Evolutionary conservation across 1,140 invertebrate genomes (phyloP), one percentile per base, ranked within the genome.

Genomic region (Nomia melanderi): DNA sequence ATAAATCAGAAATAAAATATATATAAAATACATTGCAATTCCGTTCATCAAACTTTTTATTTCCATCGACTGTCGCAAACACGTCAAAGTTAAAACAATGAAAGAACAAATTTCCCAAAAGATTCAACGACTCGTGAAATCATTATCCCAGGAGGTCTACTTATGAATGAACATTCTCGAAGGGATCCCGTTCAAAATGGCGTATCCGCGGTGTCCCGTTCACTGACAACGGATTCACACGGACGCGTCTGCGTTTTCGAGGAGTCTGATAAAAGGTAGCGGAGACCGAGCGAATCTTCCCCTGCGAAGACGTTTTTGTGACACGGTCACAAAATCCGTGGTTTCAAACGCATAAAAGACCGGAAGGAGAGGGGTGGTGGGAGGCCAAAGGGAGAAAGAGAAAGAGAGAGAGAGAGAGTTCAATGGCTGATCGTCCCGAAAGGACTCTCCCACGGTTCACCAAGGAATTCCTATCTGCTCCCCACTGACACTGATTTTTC

Each of bases 361-460:
- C 86, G 86, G 84, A 87, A 87, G 82, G 79, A 82, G 82, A 82
- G 70, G 81, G 41, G 14, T 4, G 14, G 81, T 82, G 75, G 81
- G 84, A 84, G 81, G 11, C 1, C 12, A 41, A 14, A 41, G 39
- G 14, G 39, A 12, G 12, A 41, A 14, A 14, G 39, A 41, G 41
- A 44, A 17, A 17, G 78, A 82, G 76, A 83, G 47, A 50, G 47
- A n/a, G 82, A 84, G 76, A 83, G 84, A 84, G 81, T 84, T 88
- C 85, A 88, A 88, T 88, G 82, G 79, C 72, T 86, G 83, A 76
- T 82, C 79, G 74, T 78, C 72, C 67, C 41, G n/a, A 82, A 86
- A 86, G 80, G 81, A 87, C 82, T 87, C 80, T 88, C 87, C 87
- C 87, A 88, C 87, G 86, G 86, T 75, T 78, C 56, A 56, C 62